Percentiles rank a stretch among this genome's conserved stretches.
phyloP scores from a whole-genome alignment of 2,888 invertebrate genomes.

The Chloromyia formosa region DNA sequence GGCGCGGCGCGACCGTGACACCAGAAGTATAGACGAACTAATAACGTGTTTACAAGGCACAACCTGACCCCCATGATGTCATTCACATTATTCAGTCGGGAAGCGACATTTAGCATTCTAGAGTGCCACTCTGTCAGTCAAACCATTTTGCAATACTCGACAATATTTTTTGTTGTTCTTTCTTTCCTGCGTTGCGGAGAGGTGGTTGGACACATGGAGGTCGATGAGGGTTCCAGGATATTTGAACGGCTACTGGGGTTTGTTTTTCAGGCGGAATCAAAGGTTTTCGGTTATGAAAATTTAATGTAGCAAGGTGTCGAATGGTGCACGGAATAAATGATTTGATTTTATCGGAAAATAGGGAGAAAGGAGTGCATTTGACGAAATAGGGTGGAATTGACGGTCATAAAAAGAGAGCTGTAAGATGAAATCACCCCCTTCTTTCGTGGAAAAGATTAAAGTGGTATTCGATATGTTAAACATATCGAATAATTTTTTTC shows the following conservation, averaged over 20 bases:
- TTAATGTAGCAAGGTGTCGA: conserved; percentile 40
- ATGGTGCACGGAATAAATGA: conserved; percentile 26
- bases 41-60: conserved; percentile 40
- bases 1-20: background rate
- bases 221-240: background rate
- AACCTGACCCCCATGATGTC: conserved; percentile 19
- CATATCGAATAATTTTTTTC: no score
- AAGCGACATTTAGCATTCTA: conserved; percentile 14
- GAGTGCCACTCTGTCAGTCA: conserved; percentile 2
- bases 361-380: background rate
- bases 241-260: background rate
- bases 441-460: no score
- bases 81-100: conserved; percentile 30
- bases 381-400: background rate
- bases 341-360: background rate
- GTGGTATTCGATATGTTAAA: no score
- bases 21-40: conserved; percentile 29
- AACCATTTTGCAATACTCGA: conserved; percentile 21
- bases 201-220: background rate
- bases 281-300: conserved; percentile 36
- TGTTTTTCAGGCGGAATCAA: conserved; percentile 2
- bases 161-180: no score
- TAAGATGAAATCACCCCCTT: no score
- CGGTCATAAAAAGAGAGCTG: background rate
- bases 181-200: no score